phyloP scores from a whole-genome alignment of 2,797 vertebrate species.

The Hemibagrus guttatus region DNA sequence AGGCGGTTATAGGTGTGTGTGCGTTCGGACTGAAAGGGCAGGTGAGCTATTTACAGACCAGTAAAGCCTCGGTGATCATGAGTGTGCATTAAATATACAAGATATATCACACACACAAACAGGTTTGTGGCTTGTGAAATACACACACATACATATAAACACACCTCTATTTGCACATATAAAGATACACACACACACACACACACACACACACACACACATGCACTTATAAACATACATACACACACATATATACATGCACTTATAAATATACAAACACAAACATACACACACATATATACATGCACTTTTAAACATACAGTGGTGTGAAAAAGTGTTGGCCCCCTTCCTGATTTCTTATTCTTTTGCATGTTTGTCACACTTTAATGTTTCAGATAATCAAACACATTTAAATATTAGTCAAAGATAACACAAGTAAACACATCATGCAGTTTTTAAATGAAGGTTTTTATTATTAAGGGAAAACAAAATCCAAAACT shows the following conservation, averaged over 20 bases:
- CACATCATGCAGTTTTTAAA: too few species aligned
- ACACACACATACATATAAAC: not conserved
- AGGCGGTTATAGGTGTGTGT: not conserved
- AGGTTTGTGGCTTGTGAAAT: not conserved
- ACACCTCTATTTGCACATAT: not conserved
- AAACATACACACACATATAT: not conserved
- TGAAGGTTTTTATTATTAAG: too few species aligned
- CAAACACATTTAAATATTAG: too few species aligned
- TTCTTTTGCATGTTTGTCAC: too few species aligned
- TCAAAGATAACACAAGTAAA: too few species aligned
- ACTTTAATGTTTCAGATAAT: too few species aligned
- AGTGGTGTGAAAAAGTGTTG: too few species aligned
- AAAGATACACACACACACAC: not conserved
- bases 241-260: not conserved
- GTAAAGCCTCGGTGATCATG: conserved; percentile 7
- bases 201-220: not conserved
- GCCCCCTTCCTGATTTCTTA: too few species aligned
- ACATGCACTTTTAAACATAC: too few species aligned
- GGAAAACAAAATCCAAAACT: too few species aligned
- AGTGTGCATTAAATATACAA: not conserved
- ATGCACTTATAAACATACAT: too few species aligned
- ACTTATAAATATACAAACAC: not conserved
- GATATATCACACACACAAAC: not conserved
- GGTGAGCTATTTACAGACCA: conserved; percentile 25
- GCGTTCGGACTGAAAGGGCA: not conserved